Percentiles rank a stretch among this genome's conserved stretches.
Evolutionary conservation across 2,797 vertebrate genomes (phyloP).

Genomic region (Protosalanx chinensis): DNA sequence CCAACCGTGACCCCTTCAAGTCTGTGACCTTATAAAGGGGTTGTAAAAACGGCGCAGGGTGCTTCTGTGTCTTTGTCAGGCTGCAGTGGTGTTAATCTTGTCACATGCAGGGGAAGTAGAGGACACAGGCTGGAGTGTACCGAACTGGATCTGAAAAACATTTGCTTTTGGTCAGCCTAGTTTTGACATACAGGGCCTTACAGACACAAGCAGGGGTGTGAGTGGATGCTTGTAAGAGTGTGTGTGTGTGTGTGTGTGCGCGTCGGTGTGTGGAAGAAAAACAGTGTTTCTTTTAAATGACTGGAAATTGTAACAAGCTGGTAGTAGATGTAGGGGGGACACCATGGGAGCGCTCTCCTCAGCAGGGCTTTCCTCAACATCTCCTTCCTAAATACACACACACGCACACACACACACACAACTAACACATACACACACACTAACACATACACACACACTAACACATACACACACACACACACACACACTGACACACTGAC

Average conservation of each 20-base stretch:
- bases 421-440: slow-evolving; percentile 14
- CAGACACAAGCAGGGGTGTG: neutral
- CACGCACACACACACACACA: neutral
- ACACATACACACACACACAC: slow-evolving; percentile 2
- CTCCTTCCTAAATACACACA: slow-evolving; percentile 3
- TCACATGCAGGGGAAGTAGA: neutral
- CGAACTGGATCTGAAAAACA: neutral
- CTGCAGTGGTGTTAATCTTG: neutral
- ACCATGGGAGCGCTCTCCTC: slow-evolving; percentile 65
- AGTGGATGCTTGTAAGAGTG: neutral
- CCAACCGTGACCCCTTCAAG: slow-evolving; percentile 51
- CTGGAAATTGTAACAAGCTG: slow-evolving; percentile 64
- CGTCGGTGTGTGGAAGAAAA: slow-evolving; percentile 31
- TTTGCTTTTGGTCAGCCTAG: neutral
- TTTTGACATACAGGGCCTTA: neutral
- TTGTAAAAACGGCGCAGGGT: slow-evolving; percentile 62
- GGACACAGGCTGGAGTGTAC: neutral
- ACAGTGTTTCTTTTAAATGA: slow-evolving; percentile 46
- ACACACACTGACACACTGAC: slow-evolving; percentile 31
- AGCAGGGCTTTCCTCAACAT: slow-evolving; percentile 65
- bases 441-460: neutral
- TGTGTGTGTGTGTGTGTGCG: slow-evolving; percentile 19
- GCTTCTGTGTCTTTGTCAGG: slow-evolving; percentile 25
- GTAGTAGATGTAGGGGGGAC: slow-evolving; percentile 53
- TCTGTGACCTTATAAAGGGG: slow-evolving; percentile 62